Conservation (phyloP, 2,888 invertebrate genomes). For the Scaptomyza parva region DNA sequence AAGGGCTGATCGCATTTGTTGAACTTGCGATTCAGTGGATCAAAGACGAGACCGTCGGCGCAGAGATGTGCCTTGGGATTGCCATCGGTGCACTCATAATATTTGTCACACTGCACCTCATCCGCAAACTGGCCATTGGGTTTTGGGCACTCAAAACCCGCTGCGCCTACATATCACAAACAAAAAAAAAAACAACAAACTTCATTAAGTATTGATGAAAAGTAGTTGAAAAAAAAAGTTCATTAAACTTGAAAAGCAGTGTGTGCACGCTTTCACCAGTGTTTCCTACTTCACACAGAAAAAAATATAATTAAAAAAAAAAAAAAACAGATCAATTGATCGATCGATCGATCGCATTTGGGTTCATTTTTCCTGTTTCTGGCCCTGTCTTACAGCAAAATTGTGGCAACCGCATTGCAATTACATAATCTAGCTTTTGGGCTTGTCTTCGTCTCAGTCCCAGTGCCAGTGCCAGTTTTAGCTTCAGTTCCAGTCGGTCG, state of each 20-base stretch:
- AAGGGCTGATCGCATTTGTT: conserved; percentile 97
- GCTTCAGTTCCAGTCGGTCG: conserved; percentile 35
- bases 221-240: conserved; percentile 29
- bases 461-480: conserved; percentile 35
- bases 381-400: conserved; percentile 14
- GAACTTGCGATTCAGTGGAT: conserved; percentile 92
- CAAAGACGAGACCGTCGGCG: conserved; percentile 95
- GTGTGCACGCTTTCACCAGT: conserved; percentile 35
- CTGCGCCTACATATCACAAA: conserved; percentile 52
- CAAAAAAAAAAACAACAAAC: background rate
- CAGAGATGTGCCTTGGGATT: conserved; percentile 90
- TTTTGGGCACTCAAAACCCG: conserved; percentile 90
- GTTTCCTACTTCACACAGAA: conserved; percentile 42
- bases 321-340: conserved; percentile 29
- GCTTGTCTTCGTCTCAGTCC: conserved; percentile 31
- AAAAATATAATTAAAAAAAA: conserved; percentile 22
- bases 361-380: conserved; percentile 37
- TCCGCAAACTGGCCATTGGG: conserved; percentile 94
- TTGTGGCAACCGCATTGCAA: conserved; percentile 1
- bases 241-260: conserved; percentile 48
- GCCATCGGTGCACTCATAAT: conserved; percentile 91
- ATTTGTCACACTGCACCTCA: conserved; percentile 93
- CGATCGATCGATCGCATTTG: conserved; percentile 48
- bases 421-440: conserved; percentile 47
- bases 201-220: background rate